These are phyloP conservation scores for Caenorhabditis uteleia DNA, from an alignment of 2,888 invertebrate genomes.

Conservation along the genomic window DNA sequence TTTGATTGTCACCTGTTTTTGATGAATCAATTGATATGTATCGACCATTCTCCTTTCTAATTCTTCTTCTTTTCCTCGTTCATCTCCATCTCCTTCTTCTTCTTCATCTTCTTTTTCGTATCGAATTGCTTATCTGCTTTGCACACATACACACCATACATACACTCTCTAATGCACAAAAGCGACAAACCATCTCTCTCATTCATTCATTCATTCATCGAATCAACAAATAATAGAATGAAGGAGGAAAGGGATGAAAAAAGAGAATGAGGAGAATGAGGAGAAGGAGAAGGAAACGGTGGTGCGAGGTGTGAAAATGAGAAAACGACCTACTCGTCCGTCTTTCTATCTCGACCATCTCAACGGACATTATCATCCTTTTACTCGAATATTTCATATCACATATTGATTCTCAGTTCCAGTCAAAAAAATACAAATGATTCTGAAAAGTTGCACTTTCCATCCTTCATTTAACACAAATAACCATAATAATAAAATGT, in stretches of 20 bases:
- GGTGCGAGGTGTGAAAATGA: too few species aligned
- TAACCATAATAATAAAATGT: not conserved
- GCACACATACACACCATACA: slow-evolving; percentile 17
- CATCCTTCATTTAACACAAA: not conserved
- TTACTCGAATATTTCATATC: too few species aligned
- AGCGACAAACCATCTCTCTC: slow-evolving; percentile 18
- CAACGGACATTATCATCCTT: too few species aligned
- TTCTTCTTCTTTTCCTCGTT: too few species aligned
- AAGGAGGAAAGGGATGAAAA: not conserved
- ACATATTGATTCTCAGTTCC: not conserved
- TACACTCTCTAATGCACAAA: slow-evolving; percentile 15
- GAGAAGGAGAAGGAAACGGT: not conserved
- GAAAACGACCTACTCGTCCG: too few species aligned
- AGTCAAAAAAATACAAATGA: not conserved
- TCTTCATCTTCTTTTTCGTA: slow-evolving; percentile 20
- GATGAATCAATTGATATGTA: too few species aligned
- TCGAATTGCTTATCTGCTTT: slow-evolving; percentile 35
- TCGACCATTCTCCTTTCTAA: too few species aligned
- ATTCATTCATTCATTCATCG: slow-evolving; percentile 19
- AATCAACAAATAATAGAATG: slow-evolving; percentile 29
- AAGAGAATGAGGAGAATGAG: not conserved
- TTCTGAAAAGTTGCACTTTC: not conserved
- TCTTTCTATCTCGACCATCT: too few species aligned
- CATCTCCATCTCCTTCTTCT: too few species aligned
- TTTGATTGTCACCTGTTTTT: too few species aligned